These are phyloP conservation scores for Sinotaia quadrata DNA, from an alignment of 2,888 invertebrate genomes.

Conservation along the genomic window DNA sequence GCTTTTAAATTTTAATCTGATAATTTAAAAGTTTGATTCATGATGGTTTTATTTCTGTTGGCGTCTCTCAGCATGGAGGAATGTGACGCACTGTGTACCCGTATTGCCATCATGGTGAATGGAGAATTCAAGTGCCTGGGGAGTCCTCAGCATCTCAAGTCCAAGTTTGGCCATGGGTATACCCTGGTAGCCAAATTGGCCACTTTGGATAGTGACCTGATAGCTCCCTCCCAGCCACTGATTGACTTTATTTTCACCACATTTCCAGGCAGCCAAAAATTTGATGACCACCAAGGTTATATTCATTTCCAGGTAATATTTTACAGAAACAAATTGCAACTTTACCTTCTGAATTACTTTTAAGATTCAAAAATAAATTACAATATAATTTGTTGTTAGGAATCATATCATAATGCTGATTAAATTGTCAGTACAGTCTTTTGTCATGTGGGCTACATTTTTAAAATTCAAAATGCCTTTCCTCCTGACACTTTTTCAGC, in stretches of 20 bases:
- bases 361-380: too few species aligned
- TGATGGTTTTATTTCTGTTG: too few species aligned
- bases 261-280: slow-evolving; percentile 77
- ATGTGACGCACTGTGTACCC: slow-evolving; percentile 72
- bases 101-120: slow-evolving; percentile 73
- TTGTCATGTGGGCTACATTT: too few species aligned
- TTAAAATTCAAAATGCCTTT: too few species aligned
- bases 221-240: slow-evolving; percentile 41
- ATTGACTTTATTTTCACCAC: slow-evolving; percentile 64
- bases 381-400: too few species aligned
- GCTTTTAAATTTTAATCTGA: too few species aligned
- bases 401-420: too few species aligned
- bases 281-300: slow-evolving; percentile 80
- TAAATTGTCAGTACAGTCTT: too few species aligned
- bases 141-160: slow-evolving; percentile 71
- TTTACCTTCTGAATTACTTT: too few species aligned
- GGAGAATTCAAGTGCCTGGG: slow-evolving; percentile 72
- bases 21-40: too few species aligned
- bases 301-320: slow-evolving; percentile 50
- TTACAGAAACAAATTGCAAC: too few species aligned
- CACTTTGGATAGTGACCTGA: background rate
- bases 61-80: slow-evolving; percentile 73
- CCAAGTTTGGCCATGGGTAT: slow-evolving; percentile 79
- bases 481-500: too few species aligned
- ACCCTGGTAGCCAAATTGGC: slow-evolving; percentile 75